A percentile compares a stretch with the other conserved stretches of the same genome.
Evolutionary conservation across 2,888 invertebrate genomes (phyloP).

Genomic region (Dinocampus coccinellae): DNA sequence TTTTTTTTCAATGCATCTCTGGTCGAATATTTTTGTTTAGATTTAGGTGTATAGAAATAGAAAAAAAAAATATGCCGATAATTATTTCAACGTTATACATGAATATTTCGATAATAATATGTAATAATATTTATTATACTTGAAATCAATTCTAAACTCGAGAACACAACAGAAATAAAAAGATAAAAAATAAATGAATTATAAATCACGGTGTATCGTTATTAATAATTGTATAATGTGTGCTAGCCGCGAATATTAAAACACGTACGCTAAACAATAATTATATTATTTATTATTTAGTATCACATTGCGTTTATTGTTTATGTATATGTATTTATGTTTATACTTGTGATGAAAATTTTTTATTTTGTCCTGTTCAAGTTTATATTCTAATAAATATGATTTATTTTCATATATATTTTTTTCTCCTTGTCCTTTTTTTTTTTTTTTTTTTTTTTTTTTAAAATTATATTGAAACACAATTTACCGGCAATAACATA

Average conservation of each 20-base stretch:
- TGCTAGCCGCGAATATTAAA: slow-evolving; percentile 52
- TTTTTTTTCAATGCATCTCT: slow-evolving; percentile 6
- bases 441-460: no score
- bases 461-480: no score
- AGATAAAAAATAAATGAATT: slow-evolving; percentile 15
- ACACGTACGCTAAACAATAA: slow-evolving; percentile 63
- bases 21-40: neutral
- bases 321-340: neutral
- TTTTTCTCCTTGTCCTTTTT: no score
- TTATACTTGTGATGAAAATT: slow-evolving; percentile 2
- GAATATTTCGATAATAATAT: slow-evolving; percentile 39
- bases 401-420: no score
- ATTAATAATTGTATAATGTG: slow-evolving; percentile 40
- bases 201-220: slow-evolving; percentile 45
- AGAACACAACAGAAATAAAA: neutral
- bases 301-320: slow-evolving; percentile 69
- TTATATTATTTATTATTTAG: slow-evolving; percentile 67
- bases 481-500: slow-evolving; percentile 45
- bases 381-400: no score
- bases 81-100: slow-evolving; percentile 28
- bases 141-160: slow-evolving; percentile 38
- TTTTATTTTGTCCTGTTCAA: no score
- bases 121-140: slow-evolving; percentile 37
- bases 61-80: slow-evolving; percentile 1
- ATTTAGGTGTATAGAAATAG: no score